Evolutionary conservation across 1,140 invertebrate genomes (phyloP).

Genomic region (Chionoecetes opilio): DNA sequence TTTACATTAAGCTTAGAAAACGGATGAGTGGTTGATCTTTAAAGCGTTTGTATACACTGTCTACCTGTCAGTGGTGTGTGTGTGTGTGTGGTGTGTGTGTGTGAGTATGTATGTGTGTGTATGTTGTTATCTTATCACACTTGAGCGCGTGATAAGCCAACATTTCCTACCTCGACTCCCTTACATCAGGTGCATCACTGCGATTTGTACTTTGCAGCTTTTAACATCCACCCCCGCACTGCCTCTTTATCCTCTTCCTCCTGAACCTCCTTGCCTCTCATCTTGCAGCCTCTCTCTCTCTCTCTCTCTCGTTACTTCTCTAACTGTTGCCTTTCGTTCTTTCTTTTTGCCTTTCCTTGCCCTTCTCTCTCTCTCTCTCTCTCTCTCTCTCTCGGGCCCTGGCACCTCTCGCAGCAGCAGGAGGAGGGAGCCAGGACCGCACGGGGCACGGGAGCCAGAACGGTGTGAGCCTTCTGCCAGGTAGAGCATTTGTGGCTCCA

Average conservation of each 20-base stretch:
- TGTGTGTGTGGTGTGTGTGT: slow-evolving; percentile 8
- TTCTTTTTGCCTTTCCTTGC: neutral
- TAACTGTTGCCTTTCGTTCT: neutral
- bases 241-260: neutral
- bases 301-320: neutral
- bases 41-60: no score
- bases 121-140: no score
- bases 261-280: neutral
- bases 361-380: neutral
- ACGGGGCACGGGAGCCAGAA: neutral
- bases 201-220: no score
- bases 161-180: neutral
- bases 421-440: neutral
- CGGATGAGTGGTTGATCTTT: no score
- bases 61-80: neutral
- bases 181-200: neutral
- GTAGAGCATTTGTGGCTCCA: neutral
- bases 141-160: no score
- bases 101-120: no score
- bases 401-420: neutral
- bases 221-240: neutral
- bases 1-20: no score
- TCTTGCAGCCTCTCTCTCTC: neutral
- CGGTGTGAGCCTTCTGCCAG: neutral
- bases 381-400: slow-evolving; percentile 7